phyloP scores from a whole-genome alignment of 1,140 invertebrate genomes.

The Drosophila watanabei region DNA sequence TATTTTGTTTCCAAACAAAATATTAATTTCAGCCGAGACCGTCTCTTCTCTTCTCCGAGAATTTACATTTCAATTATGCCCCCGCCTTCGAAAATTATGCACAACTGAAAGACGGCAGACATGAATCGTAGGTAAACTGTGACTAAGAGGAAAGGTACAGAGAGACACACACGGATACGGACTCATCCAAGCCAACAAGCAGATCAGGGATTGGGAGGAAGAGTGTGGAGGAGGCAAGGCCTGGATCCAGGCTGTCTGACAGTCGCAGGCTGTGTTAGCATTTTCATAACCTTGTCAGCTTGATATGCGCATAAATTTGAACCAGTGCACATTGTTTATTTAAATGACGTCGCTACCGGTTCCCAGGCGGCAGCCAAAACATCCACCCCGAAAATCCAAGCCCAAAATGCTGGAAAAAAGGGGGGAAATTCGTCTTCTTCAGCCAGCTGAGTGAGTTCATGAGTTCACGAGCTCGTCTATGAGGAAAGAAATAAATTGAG shows the following conservation, averaged over 20 bases:
- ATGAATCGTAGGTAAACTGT: conserved; percentile 31
- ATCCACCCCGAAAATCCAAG: conserved; percentile 41
- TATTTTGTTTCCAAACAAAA: conserved; percentile 51
- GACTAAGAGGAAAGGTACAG: conserved; percentile 17
- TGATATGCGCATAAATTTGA: conserved; percentile 83
- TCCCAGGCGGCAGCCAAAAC: conserved; percentile 18
- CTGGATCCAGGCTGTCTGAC: conserved; percentile 26
- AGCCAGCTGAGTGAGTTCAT: conserved; percentile 6
- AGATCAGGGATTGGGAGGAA: neutral
- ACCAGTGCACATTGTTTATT: conserved; percentile 82
- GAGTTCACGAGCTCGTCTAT: neutral
- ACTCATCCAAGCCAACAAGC: conserved; percentile 13
- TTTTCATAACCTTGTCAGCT: conserved; percentile 83
- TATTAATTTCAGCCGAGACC: conserved; percentile 56
- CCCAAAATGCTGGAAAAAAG: conserved; percentile 4
- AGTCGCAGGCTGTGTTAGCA: conserved; percentile 68
- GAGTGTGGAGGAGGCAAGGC: neutral
- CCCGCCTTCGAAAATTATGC: conserved; percentile 30
- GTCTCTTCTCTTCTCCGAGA: conserved; percentile 34
- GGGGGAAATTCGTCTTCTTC: neutral
- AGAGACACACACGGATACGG: conserved; percentile 7
- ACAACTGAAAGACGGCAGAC: conserved; percentile 26
- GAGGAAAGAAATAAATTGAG: neutral
- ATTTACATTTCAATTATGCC: conserved; percentile 82
- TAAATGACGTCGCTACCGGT: conserved; percentile 67